These are phyloP conservation scores for Lutjanus argentimaculatus DNA, from an alignment of 2,797 vertebrate species.

Conservation along the genomic window DNA sequence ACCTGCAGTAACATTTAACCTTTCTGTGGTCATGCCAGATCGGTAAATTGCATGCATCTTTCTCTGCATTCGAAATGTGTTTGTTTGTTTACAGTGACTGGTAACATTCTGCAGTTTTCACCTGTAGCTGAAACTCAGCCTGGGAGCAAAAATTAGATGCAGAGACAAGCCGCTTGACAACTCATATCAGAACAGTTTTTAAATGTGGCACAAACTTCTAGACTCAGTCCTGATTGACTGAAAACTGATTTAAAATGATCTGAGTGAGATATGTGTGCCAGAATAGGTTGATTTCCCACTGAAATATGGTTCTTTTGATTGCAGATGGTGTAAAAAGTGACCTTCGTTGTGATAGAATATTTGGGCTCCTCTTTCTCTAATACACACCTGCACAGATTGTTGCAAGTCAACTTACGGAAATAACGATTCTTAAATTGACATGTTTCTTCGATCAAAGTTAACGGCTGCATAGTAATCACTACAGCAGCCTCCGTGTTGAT, in stretches of 20 bases:
- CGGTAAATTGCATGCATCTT: conserved; percentile 8
- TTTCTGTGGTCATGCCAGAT: conserved; percentile 24
- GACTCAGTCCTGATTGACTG: not conserved
- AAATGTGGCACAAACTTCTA: not conserved
- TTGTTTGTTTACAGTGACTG: conserved; percentile 29
- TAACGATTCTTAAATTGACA: too few relatives aligned
- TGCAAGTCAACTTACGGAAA: too few relatives aligned
- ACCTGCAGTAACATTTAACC: conserved; percentile 60
- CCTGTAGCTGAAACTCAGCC: not conserved
- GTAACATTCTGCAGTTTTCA: conserved; percentile 7
- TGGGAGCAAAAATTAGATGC: not conserved
- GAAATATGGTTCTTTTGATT: conserved; percentile 19
- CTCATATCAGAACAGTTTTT: not conserved
- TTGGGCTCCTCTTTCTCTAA: not conserved
- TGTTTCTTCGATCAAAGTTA: too few relatives aligned
- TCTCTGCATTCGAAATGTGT: conserved; percentile 12
- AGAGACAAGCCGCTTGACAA: not conserved
- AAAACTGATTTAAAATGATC: conserved; percentile 11
- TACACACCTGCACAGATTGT: not conserved
- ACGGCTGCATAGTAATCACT: too few relatives aligned
- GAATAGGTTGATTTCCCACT: not conserved
- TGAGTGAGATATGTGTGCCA: not conserved
- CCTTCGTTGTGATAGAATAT: not conserved
- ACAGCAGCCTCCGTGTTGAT: too few relatives aligned
- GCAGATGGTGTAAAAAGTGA: not conserved